phyloP scores from a whole-genome alignment of 2,113 vertebrate species.

The Pedionomus torquatus region DNA sequence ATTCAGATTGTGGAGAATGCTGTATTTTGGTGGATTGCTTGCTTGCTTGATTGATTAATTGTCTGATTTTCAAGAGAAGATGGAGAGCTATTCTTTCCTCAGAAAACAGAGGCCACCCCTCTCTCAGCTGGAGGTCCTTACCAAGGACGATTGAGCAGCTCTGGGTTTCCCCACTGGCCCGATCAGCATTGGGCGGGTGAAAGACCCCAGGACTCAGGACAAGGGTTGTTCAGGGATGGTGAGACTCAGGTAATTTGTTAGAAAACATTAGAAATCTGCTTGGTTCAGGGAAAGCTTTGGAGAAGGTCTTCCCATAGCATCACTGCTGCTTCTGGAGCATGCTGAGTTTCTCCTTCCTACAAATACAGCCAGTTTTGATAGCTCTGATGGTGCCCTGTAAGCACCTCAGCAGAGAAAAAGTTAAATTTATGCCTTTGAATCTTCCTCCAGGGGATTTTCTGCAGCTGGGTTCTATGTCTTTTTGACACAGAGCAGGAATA shows the following conservation, averaged over 20 bases:
- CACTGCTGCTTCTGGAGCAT: not conserved
- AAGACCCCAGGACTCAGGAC: not conserved
- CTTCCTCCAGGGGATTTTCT: constrained; percentile 27
- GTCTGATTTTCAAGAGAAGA: not conserved
- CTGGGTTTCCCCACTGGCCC: not conserved
- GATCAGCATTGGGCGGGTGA: not conserved
- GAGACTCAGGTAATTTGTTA: not conserved
- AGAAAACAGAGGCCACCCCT: not conserved
- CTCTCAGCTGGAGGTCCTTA: not conserved
- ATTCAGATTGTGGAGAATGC: not conserved
- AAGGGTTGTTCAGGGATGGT: not conserved
- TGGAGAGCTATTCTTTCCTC: not conserved
- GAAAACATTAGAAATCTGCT: not conserved
- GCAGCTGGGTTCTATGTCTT: constrained; percentile 42
- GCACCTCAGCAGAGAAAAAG: constrained; percentile 38
- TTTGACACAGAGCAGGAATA: constrained; percentile 55
- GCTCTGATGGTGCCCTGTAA: not conserved
- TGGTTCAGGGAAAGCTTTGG: not conserved
- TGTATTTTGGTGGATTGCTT: not conserved
- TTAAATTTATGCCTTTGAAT: constrained; percentile 44
- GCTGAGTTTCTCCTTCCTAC: not conserved
- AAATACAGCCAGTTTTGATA: not conserved
- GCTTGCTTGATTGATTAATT: not conserved
- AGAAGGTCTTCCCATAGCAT: not conserved
- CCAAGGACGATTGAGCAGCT: not conserved